These are phyloP conservation scores for Cataglyphis cursor DNA, from an alignment of 2,888 invertebrate genomes.

Conservation along the genomic window DNA sequence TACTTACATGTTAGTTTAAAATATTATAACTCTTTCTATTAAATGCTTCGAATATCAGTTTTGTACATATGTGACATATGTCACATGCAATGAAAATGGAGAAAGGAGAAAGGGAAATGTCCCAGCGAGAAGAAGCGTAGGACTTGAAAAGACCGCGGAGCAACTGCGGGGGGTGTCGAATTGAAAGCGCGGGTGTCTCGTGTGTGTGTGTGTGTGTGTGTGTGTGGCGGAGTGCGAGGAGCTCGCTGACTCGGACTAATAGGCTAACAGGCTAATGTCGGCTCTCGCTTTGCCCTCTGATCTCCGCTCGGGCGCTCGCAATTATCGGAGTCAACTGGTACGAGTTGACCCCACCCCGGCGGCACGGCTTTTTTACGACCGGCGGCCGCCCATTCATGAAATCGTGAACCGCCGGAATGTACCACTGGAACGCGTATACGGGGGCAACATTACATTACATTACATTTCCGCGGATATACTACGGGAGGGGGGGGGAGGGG, in stretches of 20 bases:
- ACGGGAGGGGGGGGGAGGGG: too few species aligned
- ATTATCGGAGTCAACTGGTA: slow-evolving; percentile 85
- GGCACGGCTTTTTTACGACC: slow-evolving; percentile 73
- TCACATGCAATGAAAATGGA: neutral
- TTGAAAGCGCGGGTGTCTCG: slow-evolving; percentile 63
- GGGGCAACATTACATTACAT: slow-evolving; percentile 21
- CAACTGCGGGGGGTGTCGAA: slow-evolving; percentile 31
- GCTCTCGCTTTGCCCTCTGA: slow-evolving; percentile 84
- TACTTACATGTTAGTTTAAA: too few species aligned
- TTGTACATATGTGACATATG: too few species aligned
- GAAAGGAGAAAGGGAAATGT: slow-evolving; percentile 41
- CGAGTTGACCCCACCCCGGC: slow-evolving; percentile 80
- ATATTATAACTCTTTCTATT: too few species aligned
- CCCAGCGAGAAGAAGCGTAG: slow-evolving; percentile 8
- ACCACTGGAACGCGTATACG: slow-evolving; percentile 17
- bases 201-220: slow-evolving; percentile 66
- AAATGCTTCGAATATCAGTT: too few species aligned
- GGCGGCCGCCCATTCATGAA: slow-evolving; percentile 75
- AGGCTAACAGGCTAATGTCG: slow-evolving; percentile 84
- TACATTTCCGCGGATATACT: slow-evolving; percentile 18
- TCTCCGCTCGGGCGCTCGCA: slow-evolving; percentile 78
- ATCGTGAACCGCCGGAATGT: slow-evolving; percentile 71
- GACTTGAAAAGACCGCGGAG: neutral
- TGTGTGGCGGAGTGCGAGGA: slow-evolving; percentile 73
- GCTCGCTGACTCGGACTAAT: slow-evolving; percentile 82